Percentiles rank a stretch among this genome's conserved stretches.
phyloP scores from a whole-genome alignment of 2,888 invertebrate genomes.

The Perizoma affinitatum region DNA sequence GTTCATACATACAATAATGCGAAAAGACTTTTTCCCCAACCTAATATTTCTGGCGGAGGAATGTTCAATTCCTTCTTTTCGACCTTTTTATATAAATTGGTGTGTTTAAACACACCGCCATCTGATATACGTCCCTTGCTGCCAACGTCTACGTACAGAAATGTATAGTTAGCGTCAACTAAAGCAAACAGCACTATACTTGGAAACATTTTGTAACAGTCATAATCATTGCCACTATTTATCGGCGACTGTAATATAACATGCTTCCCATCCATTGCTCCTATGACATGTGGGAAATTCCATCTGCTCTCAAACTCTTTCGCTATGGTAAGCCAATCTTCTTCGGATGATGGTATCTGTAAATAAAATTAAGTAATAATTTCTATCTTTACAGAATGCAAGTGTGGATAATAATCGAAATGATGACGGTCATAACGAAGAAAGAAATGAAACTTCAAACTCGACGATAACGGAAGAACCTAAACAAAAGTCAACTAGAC shows the following conservation, averaged over 20 bases:
- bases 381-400: no score
- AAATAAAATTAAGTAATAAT: conserved; percentile 11
- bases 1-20: no score
- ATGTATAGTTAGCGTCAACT: conserved; percentile 4
- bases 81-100: conserved; percentile 13
- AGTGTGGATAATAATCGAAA: no score
- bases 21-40: no score
- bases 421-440: no score
- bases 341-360: conserved; percentile 27
- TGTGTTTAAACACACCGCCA: conserved; percentile 4
- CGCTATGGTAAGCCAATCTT: conserved; percentile 23
- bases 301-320: conserved; percentile 23
- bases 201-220: conserved; percentile 2
- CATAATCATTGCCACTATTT: conserved; percentile 19
- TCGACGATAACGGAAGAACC: no score
- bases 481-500: no score
- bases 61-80: conserved; percentile 4
- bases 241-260: conserved; percentile 26
- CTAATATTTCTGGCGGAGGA: no score
- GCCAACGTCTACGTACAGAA: conserved; percentile 4
- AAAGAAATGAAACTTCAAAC: no score
- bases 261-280: conserved; percentile 33
- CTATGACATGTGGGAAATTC: conserved; percentile 25
- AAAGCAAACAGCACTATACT: conserved; percentile 3
- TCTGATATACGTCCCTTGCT: conserved; percentile 3